Evolutionary conservation across 2,888 invertebrate species (phyloP).

Genomic region (Temnothorax unifasciatus): DNA sequence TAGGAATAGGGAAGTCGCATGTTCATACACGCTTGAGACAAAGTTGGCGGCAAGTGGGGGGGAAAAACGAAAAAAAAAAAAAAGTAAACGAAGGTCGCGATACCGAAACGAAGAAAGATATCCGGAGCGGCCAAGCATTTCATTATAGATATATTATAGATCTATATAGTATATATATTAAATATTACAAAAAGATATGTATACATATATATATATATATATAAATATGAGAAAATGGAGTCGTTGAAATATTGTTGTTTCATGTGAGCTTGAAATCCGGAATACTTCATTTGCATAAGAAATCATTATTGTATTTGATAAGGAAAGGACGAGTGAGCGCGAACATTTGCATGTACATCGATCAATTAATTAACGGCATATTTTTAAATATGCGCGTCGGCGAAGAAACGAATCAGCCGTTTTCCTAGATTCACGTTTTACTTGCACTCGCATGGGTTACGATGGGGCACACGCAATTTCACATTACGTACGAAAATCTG

Average conservation of each 20-base stretch:
- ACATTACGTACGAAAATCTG: conserved; percentile 59
- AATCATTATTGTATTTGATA: conserved; percentile 60
- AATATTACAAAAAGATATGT: conserved; percentile 63
- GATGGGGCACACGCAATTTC: conserved; percentile 60
- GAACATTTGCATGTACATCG: conserved; percentile 47
- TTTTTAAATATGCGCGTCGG: conserved; percentile 48
- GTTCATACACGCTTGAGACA: conserved; percentile 29
- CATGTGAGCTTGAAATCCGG: conserved; percentile 70
- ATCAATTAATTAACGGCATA: conserved; percentile 31
- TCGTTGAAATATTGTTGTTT: conserved; percentile 75
- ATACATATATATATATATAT: conserved; percentile 63
- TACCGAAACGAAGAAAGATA: conserved; percentile 61
- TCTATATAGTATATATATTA: conserved; percentile 67
- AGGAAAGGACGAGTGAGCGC: conserved; percentile 29
- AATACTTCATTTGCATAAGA: conserved; percentile 69
- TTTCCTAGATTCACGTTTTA: conserved; percentile 60
- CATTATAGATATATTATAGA: conserved; percentile 67
- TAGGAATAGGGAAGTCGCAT: conserved; percentile 35
- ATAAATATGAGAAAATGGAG: conserved; percentile 62
- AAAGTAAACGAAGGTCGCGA: conserved; percentile 43
- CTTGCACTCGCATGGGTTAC: conserved; percentile 67
- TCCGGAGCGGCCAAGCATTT: conserved; percentile 72
- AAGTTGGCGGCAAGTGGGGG: conserved; percentile 1
- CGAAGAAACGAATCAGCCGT: conserved; percentile 53
- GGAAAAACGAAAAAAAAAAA: conserved; percentile 39